A percentile compares a stretch with the other conserved stretches of the same genome.
Conservation (phyloP, 2,113 vertebrate genomes). For the Tenebrosternarchus preto region DNA sequence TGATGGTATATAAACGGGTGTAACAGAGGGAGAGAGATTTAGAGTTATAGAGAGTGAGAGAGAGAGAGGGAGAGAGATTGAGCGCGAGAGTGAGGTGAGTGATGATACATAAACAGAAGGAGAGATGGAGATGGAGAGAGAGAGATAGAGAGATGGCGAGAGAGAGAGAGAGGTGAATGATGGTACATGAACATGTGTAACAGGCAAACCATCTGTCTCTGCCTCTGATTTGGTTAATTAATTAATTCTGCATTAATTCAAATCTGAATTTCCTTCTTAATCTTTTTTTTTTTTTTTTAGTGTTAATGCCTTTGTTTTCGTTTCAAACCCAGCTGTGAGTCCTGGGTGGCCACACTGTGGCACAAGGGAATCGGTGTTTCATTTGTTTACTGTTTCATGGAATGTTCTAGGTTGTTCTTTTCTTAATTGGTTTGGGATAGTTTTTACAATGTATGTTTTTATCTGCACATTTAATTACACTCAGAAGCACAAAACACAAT, state of each 20-base stretch:
- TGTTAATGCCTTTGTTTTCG: neutral
- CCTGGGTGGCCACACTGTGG: too few species aligned
- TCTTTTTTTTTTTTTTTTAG: slow-evolving; percentile 27
- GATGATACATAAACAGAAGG: slow-evolving; percentile 53
- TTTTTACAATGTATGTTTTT: too few species aligned
- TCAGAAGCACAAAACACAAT: too few species aligned
- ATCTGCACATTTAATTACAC: too few species aligned
- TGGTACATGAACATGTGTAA: slow-evolving; percentile 53
- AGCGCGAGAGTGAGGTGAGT: slow-evolving; percentile 51
- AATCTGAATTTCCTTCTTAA: slow-evolving; percentile 26
- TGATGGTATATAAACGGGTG: too few species aligned
- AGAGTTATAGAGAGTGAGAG: slow-evolving; percentile 3
- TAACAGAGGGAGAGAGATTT: too few species aligned
- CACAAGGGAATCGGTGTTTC: too few species aligned
- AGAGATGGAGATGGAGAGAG: slow-evolving; percentile 24
- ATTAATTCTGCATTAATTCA: slow-evolving; percentile 35
- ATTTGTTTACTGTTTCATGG: too few species aligned
- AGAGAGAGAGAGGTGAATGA: slow-evolving; percentile 49
- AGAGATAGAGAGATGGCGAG: slow-evolving; percentile 52
- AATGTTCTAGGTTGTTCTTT: too few species aligned
- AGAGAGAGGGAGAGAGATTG: slow-evolving; percentile 38
- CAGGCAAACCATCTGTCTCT: slow-evolving; percentile 62
- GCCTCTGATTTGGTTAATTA: slow-evolving; percentile 38
- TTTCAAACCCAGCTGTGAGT: neutral
- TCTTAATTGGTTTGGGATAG: too few species aligned